Percentiles rank a stretch among this genome's conserved stretches.
These are phyloP conservation scores for Gisinianus flammeolus DNA, from an alignment of 2,888 invertebrate genomes.

Conservation along the genomic window DNA sequence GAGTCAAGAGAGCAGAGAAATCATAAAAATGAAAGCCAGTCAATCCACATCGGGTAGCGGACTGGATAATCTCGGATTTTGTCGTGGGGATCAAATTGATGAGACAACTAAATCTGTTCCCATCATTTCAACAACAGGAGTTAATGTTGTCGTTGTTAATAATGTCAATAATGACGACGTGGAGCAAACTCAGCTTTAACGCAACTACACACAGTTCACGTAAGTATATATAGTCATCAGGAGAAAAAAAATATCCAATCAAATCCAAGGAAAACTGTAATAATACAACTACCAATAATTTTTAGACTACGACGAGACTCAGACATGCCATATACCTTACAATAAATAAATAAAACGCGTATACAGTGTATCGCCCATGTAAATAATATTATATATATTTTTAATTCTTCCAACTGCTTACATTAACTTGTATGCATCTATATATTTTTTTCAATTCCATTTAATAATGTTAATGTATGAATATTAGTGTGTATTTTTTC, in stretches of 20 bases:
- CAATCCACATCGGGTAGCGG: constrained; percentile 49
- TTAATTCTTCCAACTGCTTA: constrained; percentile 10
- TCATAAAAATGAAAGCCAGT: constrained; percentile 45
- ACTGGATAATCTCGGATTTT: constrained; percentile 50
- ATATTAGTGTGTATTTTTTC: not conserved
- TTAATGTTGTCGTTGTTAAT: not conserved
- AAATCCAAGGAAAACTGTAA: too few relatives aligned
- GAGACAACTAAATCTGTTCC: not conserved
- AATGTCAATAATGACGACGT: not conserved
- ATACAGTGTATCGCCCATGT: not conserved
- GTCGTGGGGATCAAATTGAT: constrained; percentile 23
- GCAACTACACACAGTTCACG: not conserved
- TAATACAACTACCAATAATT: not conserved
- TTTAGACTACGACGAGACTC: not conserved
- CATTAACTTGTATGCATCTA: not conserved
- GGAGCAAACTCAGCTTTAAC: constrained; percentile 11
- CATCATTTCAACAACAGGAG: not conserved
- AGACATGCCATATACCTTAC: not conserved
- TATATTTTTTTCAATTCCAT: too few relatives aligned
- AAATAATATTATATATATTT: not conserved
- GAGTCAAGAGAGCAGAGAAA: constrained; percentile 44
- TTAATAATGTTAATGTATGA: not conserved
- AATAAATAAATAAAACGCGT: not conserved
- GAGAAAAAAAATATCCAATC: not conserved
- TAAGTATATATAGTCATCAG: not conserved